phyloP scores from a whole-genome alignment of 1,140 invertebrate species.

The Pseudomyrmex flavicornis region DNA sequence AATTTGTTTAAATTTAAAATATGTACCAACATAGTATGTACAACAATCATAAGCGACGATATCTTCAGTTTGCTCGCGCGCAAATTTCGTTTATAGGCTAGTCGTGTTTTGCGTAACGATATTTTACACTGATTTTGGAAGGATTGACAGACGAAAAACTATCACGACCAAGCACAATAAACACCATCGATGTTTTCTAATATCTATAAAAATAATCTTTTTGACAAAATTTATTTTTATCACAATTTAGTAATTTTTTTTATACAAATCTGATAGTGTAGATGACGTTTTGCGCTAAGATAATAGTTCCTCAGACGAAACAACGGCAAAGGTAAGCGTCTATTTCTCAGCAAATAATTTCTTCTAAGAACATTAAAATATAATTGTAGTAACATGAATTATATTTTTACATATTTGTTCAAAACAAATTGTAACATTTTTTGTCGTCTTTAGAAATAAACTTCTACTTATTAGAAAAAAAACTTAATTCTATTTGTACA shows the following conservation, averaged over 20 bases:
- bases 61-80: constrained; percentile 62
- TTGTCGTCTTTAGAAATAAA: background rate
- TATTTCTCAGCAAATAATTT: background rate
- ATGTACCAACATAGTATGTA: no score
- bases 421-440: background rate
- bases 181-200: background rate
- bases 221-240: background rate
- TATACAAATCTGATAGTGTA: constrained; percentile 41
- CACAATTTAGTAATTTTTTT: background rate
- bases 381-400: background rate
- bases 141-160: constrained; percentile 49
- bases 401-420: background rate
- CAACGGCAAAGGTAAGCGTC: constrained; percentile 40
- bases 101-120: constrained; percentile 48
- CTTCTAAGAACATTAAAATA: background rate
- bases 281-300: constrained; percentile 66
- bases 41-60: background rate
- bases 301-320: constrained; percentile 41
- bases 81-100: constrained; percentile 65
- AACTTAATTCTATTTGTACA: background rate
- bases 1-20: background rate
- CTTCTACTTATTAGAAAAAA: background rate
- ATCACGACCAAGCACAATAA: background rate
- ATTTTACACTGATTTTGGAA: constrained; percentile 61
- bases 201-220: background rate